phyloP scores from a whole-genome alignment of 2,797 vertebrate species.

The Phrynocephalus vlangalii region DNA sequence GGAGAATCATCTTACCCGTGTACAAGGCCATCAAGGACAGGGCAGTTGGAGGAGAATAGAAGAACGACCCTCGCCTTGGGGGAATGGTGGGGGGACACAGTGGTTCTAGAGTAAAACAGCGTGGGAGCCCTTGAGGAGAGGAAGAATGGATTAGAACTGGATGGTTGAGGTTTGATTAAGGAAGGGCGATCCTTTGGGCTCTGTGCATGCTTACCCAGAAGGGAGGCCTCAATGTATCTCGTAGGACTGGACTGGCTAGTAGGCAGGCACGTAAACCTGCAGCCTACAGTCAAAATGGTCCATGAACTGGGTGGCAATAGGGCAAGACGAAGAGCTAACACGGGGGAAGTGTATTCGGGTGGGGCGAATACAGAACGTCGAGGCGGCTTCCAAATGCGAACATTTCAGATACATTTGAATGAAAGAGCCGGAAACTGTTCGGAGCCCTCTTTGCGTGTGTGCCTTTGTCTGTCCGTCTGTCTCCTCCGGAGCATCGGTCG shows the following conservation, averaged over 20 bases:
- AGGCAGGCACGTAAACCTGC: neutral
- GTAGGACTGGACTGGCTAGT: too few species aligned
- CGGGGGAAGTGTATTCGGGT: too few species aligned
- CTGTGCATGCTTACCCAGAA: neutral
- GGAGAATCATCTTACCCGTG: too few species aligned
- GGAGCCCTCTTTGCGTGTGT: too few species aligned
- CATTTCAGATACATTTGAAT: neutral
- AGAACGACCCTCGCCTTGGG: too few species aligned
- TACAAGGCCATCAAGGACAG: too few species aligned
- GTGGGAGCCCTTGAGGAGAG: neutral
- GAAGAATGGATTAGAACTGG: neutral
- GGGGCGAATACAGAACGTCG: too few species aligned
- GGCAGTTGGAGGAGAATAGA: too few species aligned
- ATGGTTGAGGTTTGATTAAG: neutral
- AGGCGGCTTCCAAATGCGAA: neutral
- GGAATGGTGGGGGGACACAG: too few species aligned
- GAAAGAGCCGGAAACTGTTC: too few species aligned
- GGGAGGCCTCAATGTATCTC: too few species aligned
- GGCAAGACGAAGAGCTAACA: neutral
- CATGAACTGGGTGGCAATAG: accelerated
- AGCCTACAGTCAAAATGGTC: neutral
- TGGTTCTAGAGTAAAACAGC: neutral
- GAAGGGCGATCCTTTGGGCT: neutral
- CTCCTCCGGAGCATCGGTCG: neutral
- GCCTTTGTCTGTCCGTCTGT: too few species aligned